Base-by-base conservation (phyloP, 2,797 vertebrate genomes). In the Geotrypetes seraphini region DNA sequence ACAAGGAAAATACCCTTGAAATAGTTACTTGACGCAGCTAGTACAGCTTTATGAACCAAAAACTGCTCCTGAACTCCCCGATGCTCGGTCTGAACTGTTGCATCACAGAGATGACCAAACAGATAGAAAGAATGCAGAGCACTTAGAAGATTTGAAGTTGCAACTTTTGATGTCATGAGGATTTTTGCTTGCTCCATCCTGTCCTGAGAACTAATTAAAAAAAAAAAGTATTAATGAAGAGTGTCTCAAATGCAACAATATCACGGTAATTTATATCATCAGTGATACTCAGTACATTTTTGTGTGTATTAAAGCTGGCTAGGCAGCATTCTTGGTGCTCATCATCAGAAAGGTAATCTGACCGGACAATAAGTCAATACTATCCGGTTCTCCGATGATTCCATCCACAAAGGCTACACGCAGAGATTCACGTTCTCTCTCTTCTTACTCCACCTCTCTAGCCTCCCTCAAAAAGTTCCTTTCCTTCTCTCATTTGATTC, bases 21-120 rank as follows among this genome's bases (percentile, higher is more conserved):
- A 15, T 75, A 79, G 30, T 67, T 71, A 54, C 75, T 79, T 45
- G 70, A 73, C 40, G 75, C 74, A 16, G 74, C 70, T 48, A 78
- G 42, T 12, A 78, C 60, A 0, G 57, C 70, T 36, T 59, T 73
- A 45, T 76, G 74, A 32, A 45, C 70, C 7, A 55, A 47, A 51
- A 79, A 78, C 31, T 65, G 49, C 38, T 68, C 62, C 22, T 59
- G 62, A 7, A 53, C 35, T 4, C 66, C 73, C 0, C 59, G 46
- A 4, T 66, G 57, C 0, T 65, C 50, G 1, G 62, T 74, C 43
- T 65, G 60, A 26, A 79, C 50, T 0, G 44, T 71, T 43, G 76
- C 60, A 0, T 78, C 70, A 13, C 75, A 76, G 22, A 79, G 58
- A 27, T 69, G 57, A 12, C 74, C 67, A 0, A 59, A 39, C 17